Conservation (phyloP, 2,797 vertebrate genomes). For the Nyctalus aviator region DNA sequence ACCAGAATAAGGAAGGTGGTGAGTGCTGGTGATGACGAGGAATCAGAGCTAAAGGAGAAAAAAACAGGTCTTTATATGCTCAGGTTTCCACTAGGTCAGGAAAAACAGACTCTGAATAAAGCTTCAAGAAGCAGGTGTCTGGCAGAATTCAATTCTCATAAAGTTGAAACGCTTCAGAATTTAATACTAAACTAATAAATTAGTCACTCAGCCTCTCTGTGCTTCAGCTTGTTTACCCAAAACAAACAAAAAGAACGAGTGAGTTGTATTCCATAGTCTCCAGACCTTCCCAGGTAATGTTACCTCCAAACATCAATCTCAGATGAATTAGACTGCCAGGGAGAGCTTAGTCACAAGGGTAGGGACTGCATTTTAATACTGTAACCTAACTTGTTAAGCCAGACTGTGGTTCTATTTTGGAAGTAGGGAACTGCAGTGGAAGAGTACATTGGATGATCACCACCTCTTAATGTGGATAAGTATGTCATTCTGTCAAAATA, state of each 20-base stretch:
- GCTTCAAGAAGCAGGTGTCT: neutral
- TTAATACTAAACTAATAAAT: neutral
- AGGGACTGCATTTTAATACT: conserved; percentile 41
- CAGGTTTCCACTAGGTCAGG: neutral
- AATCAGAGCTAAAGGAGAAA: neutral
- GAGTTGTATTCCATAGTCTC: neutral
- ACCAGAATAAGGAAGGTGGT: neutral
- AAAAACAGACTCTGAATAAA: neutral
- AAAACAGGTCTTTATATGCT: neutral
- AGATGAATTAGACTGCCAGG: conserved; percentile 42
- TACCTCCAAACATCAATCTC: conserved; percentile 23
- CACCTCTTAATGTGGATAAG: neutral
- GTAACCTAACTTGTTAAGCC: conserved; percentile 60
- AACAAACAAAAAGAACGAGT: neutral
- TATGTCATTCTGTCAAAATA: conserved; percentile 56
- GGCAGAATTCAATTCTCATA: neutral
- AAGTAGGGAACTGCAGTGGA: conserved; percentile 48
- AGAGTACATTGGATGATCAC: neutral
- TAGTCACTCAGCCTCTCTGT: neutral
- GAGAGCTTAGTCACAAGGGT: conserved; percentile 36
- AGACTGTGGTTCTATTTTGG: conserved; percentile 63
- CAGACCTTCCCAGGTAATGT: neutral
- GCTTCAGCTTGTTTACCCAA: conserved; percentile 22
- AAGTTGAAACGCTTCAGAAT: neutral
- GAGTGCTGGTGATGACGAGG: neutral